Evolutionary conservation across 2,888 invertebrate species (phyloP).

Genomic region (Ichneumoninae sp.): DNA sequence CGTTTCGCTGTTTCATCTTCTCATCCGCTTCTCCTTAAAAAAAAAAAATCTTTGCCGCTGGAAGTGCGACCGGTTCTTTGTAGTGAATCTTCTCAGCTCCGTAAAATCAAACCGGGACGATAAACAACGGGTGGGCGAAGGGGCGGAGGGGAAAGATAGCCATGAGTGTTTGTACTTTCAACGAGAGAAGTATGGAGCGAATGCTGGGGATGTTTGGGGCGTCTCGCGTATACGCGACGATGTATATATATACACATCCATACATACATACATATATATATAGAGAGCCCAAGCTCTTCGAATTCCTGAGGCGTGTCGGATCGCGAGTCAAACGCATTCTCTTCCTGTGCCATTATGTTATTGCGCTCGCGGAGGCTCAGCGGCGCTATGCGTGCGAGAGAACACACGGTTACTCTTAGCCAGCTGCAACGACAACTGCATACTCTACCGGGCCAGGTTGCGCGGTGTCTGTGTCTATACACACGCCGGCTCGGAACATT

Average conservation of each 20-base stretch:
- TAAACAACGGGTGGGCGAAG: conserved; percentile 68
- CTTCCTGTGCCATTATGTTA: conserved; percentile 80
- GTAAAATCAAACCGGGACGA: conserved; percentile 58
- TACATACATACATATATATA: background rate
- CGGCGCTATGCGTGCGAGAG: conserved; percentile 61
- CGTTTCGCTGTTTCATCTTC: background rate
- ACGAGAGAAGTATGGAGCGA: conserved; percentile 63
- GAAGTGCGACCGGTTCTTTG: too few relatives aligned
- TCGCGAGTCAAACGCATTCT: conserved; percentile 82
- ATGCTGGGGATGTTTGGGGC: conserved; percentile 79
- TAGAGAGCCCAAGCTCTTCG: conserved; percentile 73
- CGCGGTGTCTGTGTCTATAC: conserved; percentile 9
- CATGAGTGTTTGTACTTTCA: conserved; percentile 74
- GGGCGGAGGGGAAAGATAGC: background rate
- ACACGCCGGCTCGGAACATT: conserved; percentile 10
- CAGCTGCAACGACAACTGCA: conserved; percentile 56
- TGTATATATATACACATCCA: background rate
- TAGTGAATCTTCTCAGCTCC: too few relatives aligned
- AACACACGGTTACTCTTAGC: conserved; percentile 42
- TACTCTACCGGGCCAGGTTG: conserved; percentile 11
- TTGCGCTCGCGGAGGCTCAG: conserved; percentile 70
- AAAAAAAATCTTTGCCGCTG: too few relatives aligned
- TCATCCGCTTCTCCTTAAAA: background rate
- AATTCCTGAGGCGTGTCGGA: conserved; percentile 82
- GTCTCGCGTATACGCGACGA: conserved; percentile 69